A percentile compares a stretch with the other conserved stretches of the same genome.
phyloP scores from a whole-genome alignment of 92 coral and sea anemone genomes.

The Porites lobata region DNA sequence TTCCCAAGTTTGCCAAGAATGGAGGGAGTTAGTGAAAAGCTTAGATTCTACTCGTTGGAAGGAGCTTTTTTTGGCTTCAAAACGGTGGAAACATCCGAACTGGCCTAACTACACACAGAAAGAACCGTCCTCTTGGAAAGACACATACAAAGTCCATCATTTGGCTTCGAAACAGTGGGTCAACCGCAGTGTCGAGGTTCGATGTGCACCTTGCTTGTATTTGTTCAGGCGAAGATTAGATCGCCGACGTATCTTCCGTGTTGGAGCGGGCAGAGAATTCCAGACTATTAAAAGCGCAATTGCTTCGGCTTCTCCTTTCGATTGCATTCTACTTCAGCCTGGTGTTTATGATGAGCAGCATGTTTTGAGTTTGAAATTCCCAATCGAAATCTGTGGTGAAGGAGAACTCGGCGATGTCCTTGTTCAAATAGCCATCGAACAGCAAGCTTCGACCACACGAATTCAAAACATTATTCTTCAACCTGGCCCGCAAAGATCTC shows the following conservation, averaged over 20 bases:
- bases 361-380: conserved; percentile 89
- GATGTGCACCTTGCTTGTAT: conserved; percentile 86
- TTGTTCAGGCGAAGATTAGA: conserved; percentile 80
- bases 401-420: conserved; percentile 88
- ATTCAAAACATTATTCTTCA: conserved; percentile 88
- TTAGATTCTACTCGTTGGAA: conserved; percentile 98
- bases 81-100: conserved; percentile 97
- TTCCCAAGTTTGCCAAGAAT: conserved; percentile 92
- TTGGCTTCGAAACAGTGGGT: conserved; percentile 96
- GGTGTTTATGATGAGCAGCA: conserved; percentile 91
- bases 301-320: conserved; percentile 93
- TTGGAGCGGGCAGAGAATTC: conserved; percentile 83
- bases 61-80: conserved; percentile 81
- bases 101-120: conserved; percentile 92
- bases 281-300: conserved; percentile 85
- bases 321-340: conserved; percentile 80
- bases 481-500: conserved; percentile 87
- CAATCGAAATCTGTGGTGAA: conserved; percentile 90
- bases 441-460: conserved; percentile 87
- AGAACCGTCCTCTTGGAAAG: conserved; percentile 97
- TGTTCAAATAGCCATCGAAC: conserved; percentile 89
- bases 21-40: conserved; percentile 97
- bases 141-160: conserved; percentile 85
- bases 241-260: conserved; percentile 71
- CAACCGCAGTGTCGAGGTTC: conserved; percentile 84